Percentiles rank a stretch among this genome's conserved stretches.
phyloP scores from a whole-genome alignment of 2,797 vertebrate species.

The Sphenodon punctatus region DNA sequence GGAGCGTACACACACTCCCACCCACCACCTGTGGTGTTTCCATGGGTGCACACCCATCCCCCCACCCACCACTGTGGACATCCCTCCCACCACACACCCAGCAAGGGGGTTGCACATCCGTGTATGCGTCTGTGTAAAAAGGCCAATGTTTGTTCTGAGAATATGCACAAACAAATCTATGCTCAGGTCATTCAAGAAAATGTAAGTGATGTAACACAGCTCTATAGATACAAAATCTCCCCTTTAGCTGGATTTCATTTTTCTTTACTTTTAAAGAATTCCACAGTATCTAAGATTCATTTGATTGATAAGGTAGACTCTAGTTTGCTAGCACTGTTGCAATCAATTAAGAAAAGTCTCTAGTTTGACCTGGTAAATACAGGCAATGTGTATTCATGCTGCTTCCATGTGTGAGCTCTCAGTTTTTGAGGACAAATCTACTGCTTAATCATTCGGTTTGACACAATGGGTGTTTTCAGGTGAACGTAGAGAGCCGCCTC shows the following conservation, averaged over 20 bases:
- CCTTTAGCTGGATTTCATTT: constrained; percentile 37
- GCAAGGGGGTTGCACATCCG: no score
- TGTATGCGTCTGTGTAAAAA: no score
- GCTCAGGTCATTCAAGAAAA: constrained; percentile 56
- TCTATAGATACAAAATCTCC: constrained; percentile 30
- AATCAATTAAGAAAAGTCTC: neutral
- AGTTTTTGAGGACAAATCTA: neutral
- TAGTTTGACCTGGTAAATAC: neutral
- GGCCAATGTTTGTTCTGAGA: constrained; percentile 51
- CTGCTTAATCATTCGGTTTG: neutral
- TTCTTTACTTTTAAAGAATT: constrained; percentile 66
- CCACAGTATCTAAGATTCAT: constrained; percentile 41
- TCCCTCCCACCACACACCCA: no score
- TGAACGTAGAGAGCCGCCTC: no score
- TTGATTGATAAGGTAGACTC: constrained; percentile 77
- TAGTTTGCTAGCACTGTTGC: constrained; percentile 19
- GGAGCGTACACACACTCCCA: no score
- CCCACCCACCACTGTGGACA: no score
- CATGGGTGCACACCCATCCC: no score
- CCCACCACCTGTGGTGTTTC: no score
- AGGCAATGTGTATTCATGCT: neutral
- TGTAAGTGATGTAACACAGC: constrained; percentile 25
- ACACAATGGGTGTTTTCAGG: no score
- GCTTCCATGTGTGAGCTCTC: neutral
- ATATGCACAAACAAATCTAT: constrained; percentile 28